A percentile compares a stretch with the other conserved stretches of the same genome.
phyloP scores from a whole-genome alignment of 2,113 vertebrate genomes.

The Melanerpes aurifrons region DNA sequence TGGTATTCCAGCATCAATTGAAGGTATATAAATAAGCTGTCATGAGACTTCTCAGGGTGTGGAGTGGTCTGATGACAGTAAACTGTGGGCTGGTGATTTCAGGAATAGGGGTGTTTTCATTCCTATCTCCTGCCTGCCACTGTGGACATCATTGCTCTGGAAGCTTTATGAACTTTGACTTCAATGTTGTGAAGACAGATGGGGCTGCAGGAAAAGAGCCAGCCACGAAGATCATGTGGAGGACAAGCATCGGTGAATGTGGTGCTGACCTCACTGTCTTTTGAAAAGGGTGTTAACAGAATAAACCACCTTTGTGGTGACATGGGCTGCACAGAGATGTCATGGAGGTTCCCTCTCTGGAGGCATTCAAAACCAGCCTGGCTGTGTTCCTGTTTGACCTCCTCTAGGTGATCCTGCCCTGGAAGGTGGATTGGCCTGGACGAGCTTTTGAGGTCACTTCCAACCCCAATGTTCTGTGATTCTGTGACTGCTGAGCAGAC shows the following conservation, averaged over 20 bases:
- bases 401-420: no score
- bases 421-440: no score
- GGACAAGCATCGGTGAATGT: neutral
- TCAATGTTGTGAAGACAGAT: neutral
- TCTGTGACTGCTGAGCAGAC: neutral
- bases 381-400: no score
- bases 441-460: no score
- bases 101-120: neutral
- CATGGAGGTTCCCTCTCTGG: no score
- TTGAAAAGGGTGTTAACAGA: neutral
- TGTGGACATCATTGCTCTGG: neutral
- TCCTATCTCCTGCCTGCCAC: neutral
- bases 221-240: neutral
- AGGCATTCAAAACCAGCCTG: no score
- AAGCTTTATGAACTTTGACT: neutral
- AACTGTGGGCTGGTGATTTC: neutral
- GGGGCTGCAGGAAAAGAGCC: neutral
- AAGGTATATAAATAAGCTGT: neutral
- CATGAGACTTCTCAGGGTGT: neutral
- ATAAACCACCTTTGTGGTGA: neutral
- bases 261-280: neutral
- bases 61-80: neutral
- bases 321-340: no score
- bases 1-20: neutral
- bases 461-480: no score